Evolutionary conservation across 1,140 invertebrate species (phyloP).

Genomic region (Druon quercuslanigerum): DNA sequence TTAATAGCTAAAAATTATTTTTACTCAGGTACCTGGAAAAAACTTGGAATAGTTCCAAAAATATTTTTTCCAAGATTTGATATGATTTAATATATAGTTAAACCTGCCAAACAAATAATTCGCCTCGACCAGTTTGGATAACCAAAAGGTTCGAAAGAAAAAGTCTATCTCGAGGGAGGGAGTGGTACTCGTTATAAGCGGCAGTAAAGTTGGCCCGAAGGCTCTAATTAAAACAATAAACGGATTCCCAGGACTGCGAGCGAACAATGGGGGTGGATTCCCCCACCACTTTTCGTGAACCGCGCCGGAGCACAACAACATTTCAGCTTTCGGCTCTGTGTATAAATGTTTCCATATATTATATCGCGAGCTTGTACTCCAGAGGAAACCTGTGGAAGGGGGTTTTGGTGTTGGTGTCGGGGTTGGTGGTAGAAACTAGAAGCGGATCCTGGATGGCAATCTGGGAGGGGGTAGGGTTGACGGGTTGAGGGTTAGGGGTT

Average conservation of each 20-base stretch:
- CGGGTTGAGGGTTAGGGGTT: constrained; percentile 22
- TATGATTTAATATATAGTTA: neutral
- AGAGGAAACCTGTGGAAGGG: constrained; percentile 19
- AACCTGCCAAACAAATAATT: neutral
- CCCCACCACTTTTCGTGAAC: constrained; percentile 34
- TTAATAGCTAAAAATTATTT: too few species aligned
- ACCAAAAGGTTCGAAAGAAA: constrained; percentile 39
- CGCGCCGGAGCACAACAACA: constrained; percentile 46
- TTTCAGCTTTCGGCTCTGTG: constrained; percentile 57
- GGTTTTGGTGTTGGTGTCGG: constrained; percentile 30
- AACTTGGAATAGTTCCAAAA: too few species aligned
- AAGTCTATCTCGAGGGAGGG: constrained; percentile 45
- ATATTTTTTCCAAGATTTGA: too few species aligned
- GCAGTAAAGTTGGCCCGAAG: constrained; percentile 56
- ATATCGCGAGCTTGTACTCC: constrained; percentile 46
- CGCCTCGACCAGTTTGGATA: neutral
- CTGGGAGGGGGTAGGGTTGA: constrained; percentile 31
- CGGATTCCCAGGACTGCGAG: constrained; percentile 47
- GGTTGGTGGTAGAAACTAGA: constrained; percentile 36
- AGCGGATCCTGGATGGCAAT: constrained; percentile 30
- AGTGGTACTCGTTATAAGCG: constrained; percentile 50
- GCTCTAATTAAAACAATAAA: constrained; percentile 68
- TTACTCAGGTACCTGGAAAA: too few species aligned
- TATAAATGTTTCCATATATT: constrained; percentile 67
- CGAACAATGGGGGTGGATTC: neutral